phyloP scores from a whole-genome alignment of 2,113 vertebrate genomes.

The Cygnus buccinator region DNA sequence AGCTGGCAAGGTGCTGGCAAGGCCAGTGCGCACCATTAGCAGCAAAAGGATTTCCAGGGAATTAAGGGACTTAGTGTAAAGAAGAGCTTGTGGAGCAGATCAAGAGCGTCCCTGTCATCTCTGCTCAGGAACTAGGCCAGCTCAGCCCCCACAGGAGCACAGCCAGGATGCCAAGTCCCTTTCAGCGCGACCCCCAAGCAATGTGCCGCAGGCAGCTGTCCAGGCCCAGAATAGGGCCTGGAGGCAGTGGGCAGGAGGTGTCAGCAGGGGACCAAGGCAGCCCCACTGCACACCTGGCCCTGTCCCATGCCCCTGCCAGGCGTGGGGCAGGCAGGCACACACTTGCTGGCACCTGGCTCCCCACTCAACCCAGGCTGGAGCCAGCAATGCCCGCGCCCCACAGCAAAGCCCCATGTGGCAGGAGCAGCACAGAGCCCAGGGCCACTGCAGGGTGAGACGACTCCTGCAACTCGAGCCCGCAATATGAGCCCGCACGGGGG shows the following conservation, averaged over 20 bases:
- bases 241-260: not conserved
- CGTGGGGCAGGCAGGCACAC: not conserved
- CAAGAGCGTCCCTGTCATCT: not conserved
- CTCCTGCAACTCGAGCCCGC: not conserved
- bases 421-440: not conserved
- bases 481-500: not conserved
- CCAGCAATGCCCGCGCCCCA: not conserved
- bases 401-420: fast-evolving
- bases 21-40: not conserved
- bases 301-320: not conserved
- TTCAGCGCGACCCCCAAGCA: conserved; percentile 44
- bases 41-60: conserved; percentile 36
- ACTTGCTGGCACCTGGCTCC: not conserved
- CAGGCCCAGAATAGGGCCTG: conserved; percentile 21
- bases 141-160: fast-evolving
- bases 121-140: not conserved
- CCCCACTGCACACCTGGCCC: not conserved
- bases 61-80: conserved; percentile 42
- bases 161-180: not conserved
- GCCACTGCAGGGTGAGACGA: not conserved
- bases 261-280: not conserved
- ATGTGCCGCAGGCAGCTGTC: not conserved
- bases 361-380: not conserved
- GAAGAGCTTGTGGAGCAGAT: conserved; percentile 10
- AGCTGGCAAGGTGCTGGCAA: not conserved